These are phyloP conservation scores for Rattus rattus DNA, from an alignment of 2,113 vertebrate species.

Conservation along the genomic window DNA sequence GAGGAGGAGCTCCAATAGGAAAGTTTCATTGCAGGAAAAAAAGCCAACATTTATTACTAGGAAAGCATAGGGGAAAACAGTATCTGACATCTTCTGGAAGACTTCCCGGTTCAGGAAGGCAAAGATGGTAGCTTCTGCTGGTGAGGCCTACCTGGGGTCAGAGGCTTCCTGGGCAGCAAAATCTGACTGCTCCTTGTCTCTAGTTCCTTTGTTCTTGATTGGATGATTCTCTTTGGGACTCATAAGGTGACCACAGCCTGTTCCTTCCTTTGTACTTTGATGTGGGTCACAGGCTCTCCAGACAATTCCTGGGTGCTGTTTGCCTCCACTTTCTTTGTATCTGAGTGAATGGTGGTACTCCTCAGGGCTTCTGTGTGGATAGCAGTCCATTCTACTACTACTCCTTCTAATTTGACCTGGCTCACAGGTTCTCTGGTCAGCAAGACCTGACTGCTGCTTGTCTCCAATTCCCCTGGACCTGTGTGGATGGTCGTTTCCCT, in stretches of 20 bases:
- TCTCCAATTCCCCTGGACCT: background rate
- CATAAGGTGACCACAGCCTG: background rate
- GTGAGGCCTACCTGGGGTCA: no score
- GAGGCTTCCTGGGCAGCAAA: background rate
- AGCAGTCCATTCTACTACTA: background rate
- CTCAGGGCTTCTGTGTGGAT: background rate
- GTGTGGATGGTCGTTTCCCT: no score
- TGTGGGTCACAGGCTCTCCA: background rate
- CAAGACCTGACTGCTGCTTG: background rate
- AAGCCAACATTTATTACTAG: background rate
- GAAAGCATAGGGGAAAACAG: no score
- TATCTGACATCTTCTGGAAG: background rate
- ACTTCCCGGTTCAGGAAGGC: background rate
- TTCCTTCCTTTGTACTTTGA: background rate
- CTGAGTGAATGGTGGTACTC: background rate
- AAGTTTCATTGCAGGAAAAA: background rate
- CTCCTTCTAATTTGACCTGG: background rate
- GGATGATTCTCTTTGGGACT: background rate
- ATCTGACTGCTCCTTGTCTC: background rate
- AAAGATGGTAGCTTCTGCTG: background rate
- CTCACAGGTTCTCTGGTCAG: background rate
- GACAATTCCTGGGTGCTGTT: background rate
- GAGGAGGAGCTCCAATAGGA: background rate
- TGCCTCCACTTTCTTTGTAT: background rate
- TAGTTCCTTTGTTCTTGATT: background rate